phyloP scores from a whole-genome alignment of 2,113 vertebrate genomes.

The Heterocephalus glaber region DNA sequence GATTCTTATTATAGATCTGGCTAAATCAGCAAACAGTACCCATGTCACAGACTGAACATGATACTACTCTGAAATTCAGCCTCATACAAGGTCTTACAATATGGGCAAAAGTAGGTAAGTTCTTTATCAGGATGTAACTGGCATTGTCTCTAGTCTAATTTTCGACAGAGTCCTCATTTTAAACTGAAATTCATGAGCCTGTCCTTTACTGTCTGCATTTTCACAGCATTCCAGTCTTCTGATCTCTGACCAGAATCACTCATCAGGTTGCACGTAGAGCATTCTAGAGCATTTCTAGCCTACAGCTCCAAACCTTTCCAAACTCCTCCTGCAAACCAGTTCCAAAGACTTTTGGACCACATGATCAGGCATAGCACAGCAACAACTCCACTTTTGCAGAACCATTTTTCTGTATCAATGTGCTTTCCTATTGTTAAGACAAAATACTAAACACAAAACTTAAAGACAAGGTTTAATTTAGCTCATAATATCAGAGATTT shows the following conservation, averaged over 20 bases:
- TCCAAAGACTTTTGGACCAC: background rate
- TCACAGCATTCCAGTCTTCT: background rate
- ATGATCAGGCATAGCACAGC: background rate
- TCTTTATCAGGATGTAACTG: background rate
- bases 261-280: background rate
- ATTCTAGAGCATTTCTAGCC: background rate
- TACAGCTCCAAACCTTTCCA: background rate
- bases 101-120: background rate
- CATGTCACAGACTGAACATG: background rate
- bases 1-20: background rate
- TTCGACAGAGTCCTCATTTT: background rate
- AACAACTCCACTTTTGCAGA: background rate
- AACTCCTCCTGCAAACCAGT: background rate
- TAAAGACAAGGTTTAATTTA: background rate
- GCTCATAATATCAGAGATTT: background rate
- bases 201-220: background rate
- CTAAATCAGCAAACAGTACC: background rate
- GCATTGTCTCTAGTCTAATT: background rate
- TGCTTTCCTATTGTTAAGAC: background rate
- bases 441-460: background rate
- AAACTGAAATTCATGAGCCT: background rate
- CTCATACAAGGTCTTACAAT: background rate
- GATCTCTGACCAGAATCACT: background rate
- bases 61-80: background rate
- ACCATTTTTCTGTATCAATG: background rate